phyloP scores from a whole-genome alignment of 2,888 invertebrate genomes.

The Acleris holmiana region DNA sequence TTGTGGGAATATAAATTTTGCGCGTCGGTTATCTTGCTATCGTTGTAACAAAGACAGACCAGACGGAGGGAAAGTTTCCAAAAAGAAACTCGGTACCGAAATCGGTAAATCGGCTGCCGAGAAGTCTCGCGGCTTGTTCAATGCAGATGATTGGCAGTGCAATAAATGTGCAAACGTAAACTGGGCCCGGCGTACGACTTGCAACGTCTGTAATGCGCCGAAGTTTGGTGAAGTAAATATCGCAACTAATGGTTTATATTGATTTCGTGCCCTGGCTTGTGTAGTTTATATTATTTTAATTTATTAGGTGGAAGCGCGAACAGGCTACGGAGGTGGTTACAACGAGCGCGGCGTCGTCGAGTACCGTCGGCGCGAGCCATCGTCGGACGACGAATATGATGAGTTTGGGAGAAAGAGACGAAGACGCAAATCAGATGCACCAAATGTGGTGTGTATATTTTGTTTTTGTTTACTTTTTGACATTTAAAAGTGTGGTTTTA shows the following conservation, averaged over 20 bases:
- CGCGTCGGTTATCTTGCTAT: constrained; percentile 94
- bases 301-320: constrained; percentile 87
- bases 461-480: neutral
- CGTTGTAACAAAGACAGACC: constrained; percentile 92
- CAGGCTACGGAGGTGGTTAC: constrained; percentile 94
- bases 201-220: constrained; percentile 99
- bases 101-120: constrained; percentile 99
- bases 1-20: constrained; percentile 98
- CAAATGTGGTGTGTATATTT: constrained; percentile 54
- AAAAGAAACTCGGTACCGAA: constrained; percentile 96
- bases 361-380: constrained; percentile 94
- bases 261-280: neutral
- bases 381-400: constrained; percentile 98
- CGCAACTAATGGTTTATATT: constrained; percentile 17
- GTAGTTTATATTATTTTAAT: constrained; percentile 8
- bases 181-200: constrained; percentile 97
- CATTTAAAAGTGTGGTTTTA: constrained; percentile 4
- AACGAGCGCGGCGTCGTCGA: constrained; percentile 98
- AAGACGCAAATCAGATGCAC: constrained; percentile 64
- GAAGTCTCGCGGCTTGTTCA: constrained; percentile 97
- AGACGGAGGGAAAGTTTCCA: constrained; percentile 68
- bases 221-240: constrained; percentile 96
- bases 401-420: constrained; percentile 92
- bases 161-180: constrained; percentile 99
- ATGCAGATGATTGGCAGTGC: constrained; percentile 99